Evolutionary conservation across 1,140 invertebrate genomes (phyloP), one percentile per base, ranked within the genome.

Genomic region (Brachionus manjavacas): DNA sequence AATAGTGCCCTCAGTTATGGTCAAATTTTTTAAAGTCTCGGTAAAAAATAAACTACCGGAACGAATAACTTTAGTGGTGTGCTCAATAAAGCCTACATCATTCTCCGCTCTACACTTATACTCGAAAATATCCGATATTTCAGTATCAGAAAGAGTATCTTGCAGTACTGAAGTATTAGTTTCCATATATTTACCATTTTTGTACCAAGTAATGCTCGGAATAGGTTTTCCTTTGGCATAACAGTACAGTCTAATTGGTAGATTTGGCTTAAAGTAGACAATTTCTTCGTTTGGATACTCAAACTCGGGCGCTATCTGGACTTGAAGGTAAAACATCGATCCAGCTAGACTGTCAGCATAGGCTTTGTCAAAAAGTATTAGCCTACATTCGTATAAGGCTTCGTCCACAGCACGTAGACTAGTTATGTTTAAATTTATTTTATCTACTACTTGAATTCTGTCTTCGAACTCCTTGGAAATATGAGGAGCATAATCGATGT

Each of bases 291-390:
- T 81, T 14, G 79, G 79, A 35, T 81, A 81, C 25, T 81, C 79
- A n/a, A 81, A 81, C 28, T 81, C 79, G 3, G 79, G 79, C 6
- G 79, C 79, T 43, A 81, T 35, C 31, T 81, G 79, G 4, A 81
- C 79, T 66, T 81, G 79, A 25, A 81, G n/a, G 66, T 81, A 81
- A 81, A 81, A 81, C 79, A 81, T 81, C 0, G 79, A 81, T 23
- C 79, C 79, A 25, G 64, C 25, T 64, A 64, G 52, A 39, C 79
- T 81, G 16, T 81, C 79, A 31, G 79, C 79, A 64, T 81, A 81
- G 6, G 79, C 79, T 68, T 81, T 81, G 25, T 81, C 79, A 23
- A 81, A 81, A n/a, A 81, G 39, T 28, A 81, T 68, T 28, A 81
- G 31, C 1, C 79, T 14, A 20, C 79, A 81, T 81, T 81, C 79